These are phyloP conservation scores for Oncorhynchus tshawytscha DNA, from an alignment of 2,113 vertebrate species.

Conservation along the genomic window DNA sequence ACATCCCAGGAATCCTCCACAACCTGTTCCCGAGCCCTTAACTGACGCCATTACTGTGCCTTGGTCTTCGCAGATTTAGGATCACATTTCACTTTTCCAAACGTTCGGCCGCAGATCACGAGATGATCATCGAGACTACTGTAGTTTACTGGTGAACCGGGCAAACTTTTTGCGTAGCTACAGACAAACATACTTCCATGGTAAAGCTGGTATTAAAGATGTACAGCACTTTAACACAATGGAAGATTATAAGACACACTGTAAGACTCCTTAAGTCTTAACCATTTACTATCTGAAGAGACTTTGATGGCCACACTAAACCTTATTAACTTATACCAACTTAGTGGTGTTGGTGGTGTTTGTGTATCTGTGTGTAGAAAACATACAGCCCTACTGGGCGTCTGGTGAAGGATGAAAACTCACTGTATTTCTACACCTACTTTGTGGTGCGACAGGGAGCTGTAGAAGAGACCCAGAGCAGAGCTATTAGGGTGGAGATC, in stretches of 20 bases:
- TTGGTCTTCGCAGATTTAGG: slow-evolving; percentile 43
- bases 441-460: slow-evolving; percentile 36
- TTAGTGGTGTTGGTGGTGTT: not conserved
- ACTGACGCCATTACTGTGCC: slow-evolving; percentile 42
- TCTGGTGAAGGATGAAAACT: slow-evolving; percentile 4
- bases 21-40: slow-evolving; percentile 71
- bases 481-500: slow-evolving; percentile 24
- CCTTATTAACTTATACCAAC: not conserved
- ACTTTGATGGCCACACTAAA: not conserved
- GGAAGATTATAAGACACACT: not conserved
- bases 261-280: not conserved
- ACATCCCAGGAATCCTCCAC: slow-evolving; percentile 75
- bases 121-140: slow-evolving; percentile 8
- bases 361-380: not conserved
- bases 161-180: not conserved
- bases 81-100: slow-evolving; percentile 68
- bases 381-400: not conserved
- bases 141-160: not conserved
- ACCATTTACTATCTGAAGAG: not conserved
- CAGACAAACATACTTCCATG: not conserved
- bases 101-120: slow-evolving; percentile 37
- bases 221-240: too few relatives aligned
- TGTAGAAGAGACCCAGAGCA: slow-evolving; percentile 15
- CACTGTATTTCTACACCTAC: slow-evolving; percentile 2
- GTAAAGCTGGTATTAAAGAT: not conserved